A percentile compares a stretch with the other conserved stretches of the same genome.
These are phyloP conservation scores for Tridacna crocea DNA, from an alignment of 2,888 invertebrate genomes.

Conservation along the genomic window DNA sequence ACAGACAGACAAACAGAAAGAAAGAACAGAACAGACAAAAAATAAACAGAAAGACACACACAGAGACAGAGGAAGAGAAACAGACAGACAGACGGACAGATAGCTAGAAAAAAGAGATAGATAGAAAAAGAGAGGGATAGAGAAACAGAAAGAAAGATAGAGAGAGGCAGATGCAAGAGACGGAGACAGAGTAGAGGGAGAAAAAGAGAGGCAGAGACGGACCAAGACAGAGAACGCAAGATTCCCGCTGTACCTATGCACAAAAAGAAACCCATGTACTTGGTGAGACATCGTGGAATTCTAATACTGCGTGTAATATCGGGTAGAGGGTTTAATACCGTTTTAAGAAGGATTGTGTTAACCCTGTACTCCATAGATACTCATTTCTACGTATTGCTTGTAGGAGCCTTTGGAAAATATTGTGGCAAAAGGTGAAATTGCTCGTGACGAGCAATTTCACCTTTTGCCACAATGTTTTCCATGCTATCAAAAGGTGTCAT, in stretches of 20 bases:
- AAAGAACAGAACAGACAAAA: too few species aligned
- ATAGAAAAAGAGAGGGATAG: too few species aligned
- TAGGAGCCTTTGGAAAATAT: too few species aligned
- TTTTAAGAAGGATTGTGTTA: background rate
- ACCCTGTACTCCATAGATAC: too few species aligned
- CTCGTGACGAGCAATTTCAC: too few species aligned
- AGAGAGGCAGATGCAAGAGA: background rate
- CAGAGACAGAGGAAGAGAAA: background rate
- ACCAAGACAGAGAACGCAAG: background rate
- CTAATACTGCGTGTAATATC: background rate
- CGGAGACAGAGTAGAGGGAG: background rate
- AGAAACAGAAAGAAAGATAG: background rate
- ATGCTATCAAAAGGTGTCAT: too few species aligned
- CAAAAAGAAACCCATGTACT: background rate
- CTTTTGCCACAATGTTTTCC: too few species aligned
- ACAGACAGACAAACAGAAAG: background rate
- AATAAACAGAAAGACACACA: too few species aligned
- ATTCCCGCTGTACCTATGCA: background rate
- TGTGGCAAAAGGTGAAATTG: too few species aligned
- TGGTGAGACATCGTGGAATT: background rate
- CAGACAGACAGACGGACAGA: background rate
- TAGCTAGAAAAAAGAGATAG: too few species aligned
- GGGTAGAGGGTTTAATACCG: slow-evolving; percentile 4
- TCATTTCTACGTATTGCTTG: too few species aligned
- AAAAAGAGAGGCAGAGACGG: background rate